These are phyloP conservation scores for Cosmia pyralina DNA, from an alignment of 2,888 invertebrate species.

Conservation along the genomic window DNA sequence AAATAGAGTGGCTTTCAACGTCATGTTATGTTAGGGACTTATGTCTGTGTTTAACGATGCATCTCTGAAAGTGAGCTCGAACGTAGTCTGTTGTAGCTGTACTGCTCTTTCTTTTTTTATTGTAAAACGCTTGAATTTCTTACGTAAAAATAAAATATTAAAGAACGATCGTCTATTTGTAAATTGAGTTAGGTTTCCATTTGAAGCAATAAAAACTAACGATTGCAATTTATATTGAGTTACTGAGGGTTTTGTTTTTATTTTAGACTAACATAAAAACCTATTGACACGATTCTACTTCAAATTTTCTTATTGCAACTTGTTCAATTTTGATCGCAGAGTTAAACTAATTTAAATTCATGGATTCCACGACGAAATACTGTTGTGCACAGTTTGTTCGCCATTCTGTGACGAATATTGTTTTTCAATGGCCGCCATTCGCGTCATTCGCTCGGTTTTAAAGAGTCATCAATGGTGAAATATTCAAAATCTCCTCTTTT, in stretches of 20 bases:
- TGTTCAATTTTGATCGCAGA: slow-evolving; percentile 46
- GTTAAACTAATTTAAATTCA: slow-evolving; percentile 55
- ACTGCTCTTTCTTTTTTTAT: neutral
- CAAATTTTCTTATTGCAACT: slow-evolving; percentile 45
- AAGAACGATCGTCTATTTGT: slow-evolving; percentile 17
- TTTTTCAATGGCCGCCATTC: slow-evolving; percentile 53
- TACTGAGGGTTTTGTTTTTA: slow-evolving; percentile 28
- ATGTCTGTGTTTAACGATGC: neutral
- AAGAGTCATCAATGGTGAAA: slow-evolving; percentile 53
- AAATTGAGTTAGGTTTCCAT: slow-evolving; percentile 36
- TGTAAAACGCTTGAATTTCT: neutral
- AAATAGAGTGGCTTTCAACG: neutral
- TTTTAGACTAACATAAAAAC: slow-evolving; percentile 35
- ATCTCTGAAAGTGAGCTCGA: neutral
- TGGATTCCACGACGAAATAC: slow-evolving; percentile 42
- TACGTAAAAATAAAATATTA: slow-evolving; percentile 1
- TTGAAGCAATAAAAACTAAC: slow-evolving; percentile 38
- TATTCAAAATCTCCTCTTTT: slow-evolving; percentile 56
- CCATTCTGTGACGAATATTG: slow-evolving; percentile 55
- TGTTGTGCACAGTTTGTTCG: slow-evolving; percentile 43
- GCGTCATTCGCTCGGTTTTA: slow-evolving; percentile 53
- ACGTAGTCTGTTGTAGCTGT: neutral
- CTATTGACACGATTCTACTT: slow-evolving; percentile 44
- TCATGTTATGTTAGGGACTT: neutral
- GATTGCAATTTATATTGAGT: slow-evolving; percentile 37